Conservation (phyloP, 2,113 vertebrate species). For the Rhea pennata region DNA sequence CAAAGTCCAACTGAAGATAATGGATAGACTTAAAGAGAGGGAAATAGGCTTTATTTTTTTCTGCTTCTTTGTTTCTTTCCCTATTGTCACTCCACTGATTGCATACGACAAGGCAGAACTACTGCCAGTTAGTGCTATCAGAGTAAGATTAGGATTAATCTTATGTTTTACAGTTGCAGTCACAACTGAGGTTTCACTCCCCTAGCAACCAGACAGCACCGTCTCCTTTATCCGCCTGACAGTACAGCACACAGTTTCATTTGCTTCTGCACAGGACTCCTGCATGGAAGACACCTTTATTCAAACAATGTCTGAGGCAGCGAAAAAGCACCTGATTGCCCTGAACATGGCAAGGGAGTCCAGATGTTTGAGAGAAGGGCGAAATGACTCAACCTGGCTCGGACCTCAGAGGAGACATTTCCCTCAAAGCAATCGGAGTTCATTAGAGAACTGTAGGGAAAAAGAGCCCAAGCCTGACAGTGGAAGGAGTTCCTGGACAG, state of each 20-base stretch:
- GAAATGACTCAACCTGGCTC: conserved; percentile 59
- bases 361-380: conserved; percentile 79
- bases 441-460: neutral
- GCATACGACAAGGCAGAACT: neutral
- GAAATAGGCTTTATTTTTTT: neutral
- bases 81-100: neutral
- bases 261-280: neutral
- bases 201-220: neutral
- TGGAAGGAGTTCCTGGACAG: conserved; percentile 42
- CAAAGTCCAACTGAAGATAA: neutral
- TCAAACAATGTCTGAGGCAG: neutral
- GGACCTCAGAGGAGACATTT: conserved; percentile 79
- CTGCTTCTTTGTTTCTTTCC: neutral
- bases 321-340: conserved; percentile 57
- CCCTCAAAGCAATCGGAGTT: neutral
- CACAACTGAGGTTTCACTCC: conserved; percentile 39
- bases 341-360: conserved; percentile 77
- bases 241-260: neutral
- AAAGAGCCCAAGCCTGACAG: neutral
- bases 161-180: neutral
- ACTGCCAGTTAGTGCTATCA: neutral
- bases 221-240: accelerated
- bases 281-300: neutral
- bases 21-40: neutral
- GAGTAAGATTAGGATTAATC: neutral